phyloP scores from a whole-genome alignment of 2,797 vertebrate species.

The Pachyuromys duprasi region DNA sequence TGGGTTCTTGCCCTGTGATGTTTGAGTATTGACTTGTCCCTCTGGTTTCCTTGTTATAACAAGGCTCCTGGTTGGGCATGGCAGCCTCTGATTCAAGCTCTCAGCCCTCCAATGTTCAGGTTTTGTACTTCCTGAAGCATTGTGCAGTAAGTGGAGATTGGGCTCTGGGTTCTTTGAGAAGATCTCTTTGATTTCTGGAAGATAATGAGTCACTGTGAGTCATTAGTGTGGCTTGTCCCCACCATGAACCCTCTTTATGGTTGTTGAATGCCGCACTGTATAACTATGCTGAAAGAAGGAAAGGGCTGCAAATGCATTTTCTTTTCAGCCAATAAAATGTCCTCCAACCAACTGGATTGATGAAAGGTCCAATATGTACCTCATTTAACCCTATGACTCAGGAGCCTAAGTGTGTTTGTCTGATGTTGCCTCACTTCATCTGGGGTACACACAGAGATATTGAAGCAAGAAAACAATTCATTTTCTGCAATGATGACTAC shows the following conservation, averaged over 20 bases:
- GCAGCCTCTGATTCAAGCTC: conserved; percentile 54
- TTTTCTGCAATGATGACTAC: background rate
- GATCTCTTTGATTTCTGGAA: conserved; percentile 57
- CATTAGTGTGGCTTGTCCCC: background rate
- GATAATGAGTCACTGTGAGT: background rate
- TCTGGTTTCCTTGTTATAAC: conserved; percentile 57
- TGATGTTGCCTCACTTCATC: background rate
- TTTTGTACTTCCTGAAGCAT: conserved; percentile 52
- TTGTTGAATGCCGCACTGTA: background rate
- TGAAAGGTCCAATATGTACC: background rate
- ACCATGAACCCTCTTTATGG: background rate
- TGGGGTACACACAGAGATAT: background rate
- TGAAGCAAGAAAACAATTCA: background rate
- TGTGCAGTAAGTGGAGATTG: conserved; percentile 65
- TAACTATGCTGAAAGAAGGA: background rate
- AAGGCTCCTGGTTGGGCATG: conserved; percentile 45
- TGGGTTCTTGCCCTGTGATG: background rate
- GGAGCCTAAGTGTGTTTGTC: background rate
- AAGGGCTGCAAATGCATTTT: background rate
- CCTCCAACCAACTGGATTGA: background rate
- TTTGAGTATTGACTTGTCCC: background rate
- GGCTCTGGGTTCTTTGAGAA: conserved; percentile 53
- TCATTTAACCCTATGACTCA: background rate
- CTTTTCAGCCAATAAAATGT: conserved; percentile 16
- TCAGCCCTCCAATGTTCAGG: conserved; percentile 36